Conservation (phyloP, 1,140 invertebrate species). For the Antheraea mylitta region DNA sequence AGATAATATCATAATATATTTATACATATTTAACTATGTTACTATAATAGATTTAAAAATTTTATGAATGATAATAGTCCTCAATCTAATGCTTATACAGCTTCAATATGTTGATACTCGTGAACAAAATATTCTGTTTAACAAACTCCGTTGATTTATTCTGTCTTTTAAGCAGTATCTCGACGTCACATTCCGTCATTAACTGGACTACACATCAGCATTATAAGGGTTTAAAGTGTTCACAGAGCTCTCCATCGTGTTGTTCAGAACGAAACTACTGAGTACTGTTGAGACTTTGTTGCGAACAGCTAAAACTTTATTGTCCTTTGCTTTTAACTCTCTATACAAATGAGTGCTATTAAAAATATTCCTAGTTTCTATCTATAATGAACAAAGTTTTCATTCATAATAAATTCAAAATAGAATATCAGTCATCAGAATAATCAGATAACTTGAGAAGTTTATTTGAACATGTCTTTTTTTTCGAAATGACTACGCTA, state of each 20-base stretch:
- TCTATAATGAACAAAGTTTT: background rate
- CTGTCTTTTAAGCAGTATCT: background rate
- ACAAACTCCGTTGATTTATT: background rate
- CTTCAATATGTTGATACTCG: too few species aligned
- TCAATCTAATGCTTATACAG: too few species aligned
- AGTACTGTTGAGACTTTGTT: background rate
- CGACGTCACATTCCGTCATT: background rate
- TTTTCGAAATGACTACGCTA: too few species aligned
- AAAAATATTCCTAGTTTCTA: background rate
- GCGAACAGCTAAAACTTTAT: background rate
- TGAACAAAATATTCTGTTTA: too few species aligned
- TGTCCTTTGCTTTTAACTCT: background rate
- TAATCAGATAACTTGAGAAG: background rate
- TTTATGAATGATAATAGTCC: too few species aligned
- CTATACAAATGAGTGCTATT: background rate
- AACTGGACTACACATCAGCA: background rate
- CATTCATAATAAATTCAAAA: too few species aligned
- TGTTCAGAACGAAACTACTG: background rate
- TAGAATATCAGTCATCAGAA: background rate
- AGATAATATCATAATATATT: too few species aligned
- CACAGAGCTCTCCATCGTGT: background rate
- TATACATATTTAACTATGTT: too few species aligned
- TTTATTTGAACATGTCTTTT: background rate
- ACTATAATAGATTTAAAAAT: too few species aligned
- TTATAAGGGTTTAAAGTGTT: background rate